Evolutionary conservation across 2,888 invertebrate species (phyloP).

Genomic region (Pheosia gnoma): DNA sequence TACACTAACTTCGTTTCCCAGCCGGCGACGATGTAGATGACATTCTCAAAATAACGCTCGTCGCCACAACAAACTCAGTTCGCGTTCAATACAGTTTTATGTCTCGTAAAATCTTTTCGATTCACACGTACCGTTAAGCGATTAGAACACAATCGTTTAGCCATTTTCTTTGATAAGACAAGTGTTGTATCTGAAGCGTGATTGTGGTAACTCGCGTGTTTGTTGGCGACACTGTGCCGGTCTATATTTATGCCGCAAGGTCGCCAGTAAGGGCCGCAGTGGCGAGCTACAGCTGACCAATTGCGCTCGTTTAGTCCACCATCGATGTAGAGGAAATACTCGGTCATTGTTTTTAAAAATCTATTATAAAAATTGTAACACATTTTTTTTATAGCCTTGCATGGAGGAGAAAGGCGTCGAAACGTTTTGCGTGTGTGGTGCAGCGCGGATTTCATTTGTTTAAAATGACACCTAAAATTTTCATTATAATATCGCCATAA

Average conservation of each 20-base stretch:
- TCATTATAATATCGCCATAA: too few relatives aligned
- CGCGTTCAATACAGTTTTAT: conserved; percentile 63
- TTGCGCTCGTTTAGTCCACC: conserved; percentile 47
- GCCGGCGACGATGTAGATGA: conserved; percentile 70
- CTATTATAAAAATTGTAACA: too few relatives aligned
- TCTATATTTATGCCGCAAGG: conserved; percentile 77
- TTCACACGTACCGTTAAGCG: conserved; percentile 57
- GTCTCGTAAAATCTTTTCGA: conserved; percentile 66
- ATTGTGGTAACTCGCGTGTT: conserved; percentile 52
- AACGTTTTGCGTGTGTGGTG: too few relatives aligned
- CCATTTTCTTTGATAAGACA: conserved; percentile 81
- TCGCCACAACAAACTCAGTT: conserved; percentile 55
- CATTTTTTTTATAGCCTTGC: not conserved
- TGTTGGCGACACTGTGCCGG: conserved; percentile 70
- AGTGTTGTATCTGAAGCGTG: conserved; percentile 54
- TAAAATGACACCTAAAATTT: too few relatives aligned
- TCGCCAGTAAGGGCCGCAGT: conserved; percentile 65
- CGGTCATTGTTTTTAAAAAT: conserved; percentile 6
- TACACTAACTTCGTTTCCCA: conserved; percentile 74
- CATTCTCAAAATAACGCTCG: conserved; percentile 68
- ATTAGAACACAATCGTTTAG: conserved; percentile 73
- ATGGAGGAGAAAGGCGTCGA: not conserved
- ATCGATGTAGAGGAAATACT: conserved; percentile 28
- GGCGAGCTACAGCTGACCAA: conserved; percentile 53
- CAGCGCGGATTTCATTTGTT: too few relatives aligned